Evolutionary conservation across 1,140 invertebrate genomes (phyloP).

Genomic region (Anoplolepis gracilipes): DNA sequence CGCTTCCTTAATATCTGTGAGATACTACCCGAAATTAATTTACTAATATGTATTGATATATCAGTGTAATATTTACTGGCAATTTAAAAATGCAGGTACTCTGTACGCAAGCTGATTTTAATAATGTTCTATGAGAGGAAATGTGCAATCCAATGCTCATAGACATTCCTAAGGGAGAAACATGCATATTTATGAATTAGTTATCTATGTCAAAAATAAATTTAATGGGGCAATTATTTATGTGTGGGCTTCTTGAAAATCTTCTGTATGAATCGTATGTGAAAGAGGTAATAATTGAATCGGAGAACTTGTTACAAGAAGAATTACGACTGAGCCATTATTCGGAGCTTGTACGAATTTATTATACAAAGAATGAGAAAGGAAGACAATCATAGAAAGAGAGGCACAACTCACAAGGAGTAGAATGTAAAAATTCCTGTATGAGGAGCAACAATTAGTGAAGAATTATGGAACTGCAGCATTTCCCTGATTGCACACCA

Average conservation of each 20-base stretch:
- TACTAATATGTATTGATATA: not conserved
- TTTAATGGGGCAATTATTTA: not conserved
- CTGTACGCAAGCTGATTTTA: slow-evolving; percentile 16
- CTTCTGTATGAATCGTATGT: not conserved
- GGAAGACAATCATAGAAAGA: slow-evolving; percentile 1
- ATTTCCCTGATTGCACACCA: slow-evolving; percentile 9
- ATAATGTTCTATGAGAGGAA: not conserved
- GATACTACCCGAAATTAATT: not conserved
- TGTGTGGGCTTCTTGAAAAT: not conserved
- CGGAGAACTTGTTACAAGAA: not conserved
- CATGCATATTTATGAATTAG: not conserved
- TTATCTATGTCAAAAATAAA: slow-evolving; percentile 11
- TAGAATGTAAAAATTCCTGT: not conserved
- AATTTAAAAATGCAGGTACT: slow-evolving; percentile 48
- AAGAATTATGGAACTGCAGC: not conserved
- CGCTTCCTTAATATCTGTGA: not conserved
- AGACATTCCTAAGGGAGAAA: not conserved
- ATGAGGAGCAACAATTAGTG: not conserved
- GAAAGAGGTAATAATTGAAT: not conserved
- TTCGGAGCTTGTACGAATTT: not conserved
- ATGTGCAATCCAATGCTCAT: not conserved
- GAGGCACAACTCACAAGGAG: not conserved
- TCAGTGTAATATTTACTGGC: slow-evolving; percentile 27
- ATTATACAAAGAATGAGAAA: not conserved
- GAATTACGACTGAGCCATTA: not conserved